These are phyloP conservation scores for Eonycteris spelaea DNA, from an alignment of 2,113 vertebrate species.

Conservation along the genomic window DNA sequence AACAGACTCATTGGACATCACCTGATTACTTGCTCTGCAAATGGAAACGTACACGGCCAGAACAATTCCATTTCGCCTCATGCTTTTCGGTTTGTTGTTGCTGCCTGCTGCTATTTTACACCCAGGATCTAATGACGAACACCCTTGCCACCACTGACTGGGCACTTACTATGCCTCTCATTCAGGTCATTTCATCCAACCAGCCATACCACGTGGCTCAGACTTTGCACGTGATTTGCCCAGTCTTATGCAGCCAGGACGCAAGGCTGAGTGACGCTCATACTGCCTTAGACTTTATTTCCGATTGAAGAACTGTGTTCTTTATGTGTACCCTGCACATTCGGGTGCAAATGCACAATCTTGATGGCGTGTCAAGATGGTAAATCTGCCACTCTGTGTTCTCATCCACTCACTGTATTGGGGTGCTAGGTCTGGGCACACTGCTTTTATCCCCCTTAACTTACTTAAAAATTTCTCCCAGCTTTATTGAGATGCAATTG, in stretches of 20 bases:
- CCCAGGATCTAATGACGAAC: too few species aligned
- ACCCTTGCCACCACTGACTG: neutral
- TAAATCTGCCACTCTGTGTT: neutral
- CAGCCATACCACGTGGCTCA: accelerated
- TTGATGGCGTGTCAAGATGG: neutral
- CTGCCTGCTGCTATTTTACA: too few species aligned
- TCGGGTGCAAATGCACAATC: neutral
- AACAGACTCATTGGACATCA: too few species aligned
- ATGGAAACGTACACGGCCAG: accelerated
- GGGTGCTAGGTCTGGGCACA: neutral
- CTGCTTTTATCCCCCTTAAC: neutral
- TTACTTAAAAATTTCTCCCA: neutral
- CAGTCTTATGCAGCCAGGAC: neutral
- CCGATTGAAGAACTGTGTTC: too few species aligned
- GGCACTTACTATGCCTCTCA: neutral
- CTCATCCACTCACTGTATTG: too few species aligned
- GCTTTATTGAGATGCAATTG: neutral
- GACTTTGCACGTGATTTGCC: too few species aligned
- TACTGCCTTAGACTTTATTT: neutral
- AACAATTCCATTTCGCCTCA: neutral
- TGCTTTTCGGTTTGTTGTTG: neutral
- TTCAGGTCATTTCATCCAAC: neutral
- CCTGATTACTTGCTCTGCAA: neutral
- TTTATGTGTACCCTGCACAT: accelerated
- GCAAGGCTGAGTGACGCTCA: neutral